phyloP scores from a whole-genome alignment of 2,888 invertebrate genomes.

The Noctua janthina region DNA sequence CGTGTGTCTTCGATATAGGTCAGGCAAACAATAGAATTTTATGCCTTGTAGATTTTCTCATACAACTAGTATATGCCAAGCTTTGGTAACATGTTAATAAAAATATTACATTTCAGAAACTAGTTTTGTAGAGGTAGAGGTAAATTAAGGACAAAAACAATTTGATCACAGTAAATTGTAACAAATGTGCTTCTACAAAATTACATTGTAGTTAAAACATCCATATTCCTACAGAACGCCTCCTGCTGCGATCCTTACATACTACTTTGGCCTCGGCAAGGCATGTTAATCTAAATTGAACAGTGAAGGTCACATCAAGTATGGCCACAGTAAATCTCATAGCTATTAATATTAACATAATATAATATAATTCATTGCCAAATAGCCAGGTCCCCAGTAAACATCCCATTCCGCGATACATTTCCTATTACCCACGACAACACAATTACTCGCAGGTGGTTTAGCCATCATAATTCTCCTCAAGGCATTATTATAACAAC shows the following conservation, averaged over 20 bases:
- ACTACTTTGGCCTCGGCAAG: not conserved
- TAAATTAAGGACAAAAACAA: not conserved
- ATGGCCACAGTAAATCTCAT: not conserved
- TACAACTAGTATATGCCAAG: constrained; percentile 11
- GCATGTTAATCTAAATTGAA: not conserved
- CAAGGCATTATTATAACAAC: constrained; percentile 48
- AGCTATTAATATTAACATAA: constrained; percentile 24
- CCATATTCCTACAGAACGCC: not conserved
- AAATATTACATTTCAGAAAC: not conserved
- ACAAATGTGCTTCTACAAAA: not conserved
- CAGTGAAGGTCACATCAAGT: not conserved
- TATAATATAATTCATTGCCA: constrained; percentile 3
- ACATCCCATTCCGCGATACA: constrained; percentile 30
- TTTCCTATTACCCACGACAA: constrained; percentile 41
- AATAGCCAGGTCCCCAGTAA: constrained; percentile 23
- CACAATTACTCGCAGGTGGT: constrained; percentile 48
- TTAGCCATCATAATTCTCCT: constrained; percentile 43
- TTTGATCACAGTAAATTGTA: not conserved
- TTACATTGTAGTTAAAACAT: not conserved
- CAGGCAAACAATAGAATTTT: constrained; percentile 35
- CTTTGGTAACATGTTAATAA: constrained; percentile 24
- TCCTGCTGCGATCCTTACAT: too few species aligned
- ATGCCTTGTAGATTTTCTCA: constrained; percentile 29
- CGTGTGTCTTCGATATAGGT: constrained; percentile 33
- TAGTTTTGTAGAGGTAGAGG: not conserved